Conservation (phyloP, 2,113 vertebrate species). For the Pandion haliaetus region DNA sequence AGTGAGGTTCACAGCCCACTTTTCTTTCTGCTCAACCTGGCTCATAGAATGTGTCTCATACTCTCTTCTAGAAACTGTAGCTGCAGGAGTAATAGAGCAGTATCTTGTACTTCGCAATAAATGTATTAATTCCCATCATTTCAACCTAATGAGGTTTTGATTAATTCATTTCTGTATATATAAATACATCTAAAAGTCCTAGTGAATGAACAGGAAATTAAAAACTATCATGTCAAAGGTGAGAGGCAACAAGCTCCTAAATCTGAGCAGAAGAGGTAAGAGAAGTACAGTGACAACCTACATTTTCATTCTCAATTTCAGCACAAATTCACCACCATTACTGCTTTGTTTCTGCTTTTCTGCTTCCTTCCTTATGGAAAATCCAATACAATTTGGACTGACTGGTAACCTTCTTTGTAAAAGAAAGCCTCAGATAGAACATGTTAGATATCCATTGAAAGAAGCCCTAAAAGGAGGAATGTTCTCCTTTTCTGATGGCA, state of each 20-base stretch:
- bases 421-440: background rate
- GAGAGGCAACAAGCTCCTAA: conserved; percentile 47
- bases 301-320: background rate
- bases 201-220: background rate
- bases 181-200: background rate
- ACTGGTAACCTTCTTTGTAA: background rate
- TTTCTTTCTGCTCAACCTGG: background rate
- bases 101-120: background rate
- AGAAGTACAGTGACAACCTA: background rate
- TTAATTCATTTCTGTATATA: background rate
- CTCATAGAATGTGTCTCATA: background rate
- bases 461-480: background rate
- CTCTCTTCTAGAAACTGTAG: background rate
- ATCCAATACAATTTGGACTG: background rate
- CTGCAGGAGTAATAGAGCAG: background rate
- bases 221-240: background rate
- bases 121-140: background rate
- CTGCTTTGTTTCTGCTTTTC: background rate
- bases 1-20: background rate
- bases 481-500: background rate
- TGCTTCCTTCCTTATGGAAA: background rate
- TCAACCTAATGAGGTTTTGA: background rate
- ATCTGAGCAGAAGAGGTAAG: background rate
- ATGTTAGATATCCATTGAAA: background rate
- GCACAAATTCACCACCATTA: background rate